Base-by-base conservation (phyloP, 2,888 invertebrate species). In the Gortyna flavago region DNA sequence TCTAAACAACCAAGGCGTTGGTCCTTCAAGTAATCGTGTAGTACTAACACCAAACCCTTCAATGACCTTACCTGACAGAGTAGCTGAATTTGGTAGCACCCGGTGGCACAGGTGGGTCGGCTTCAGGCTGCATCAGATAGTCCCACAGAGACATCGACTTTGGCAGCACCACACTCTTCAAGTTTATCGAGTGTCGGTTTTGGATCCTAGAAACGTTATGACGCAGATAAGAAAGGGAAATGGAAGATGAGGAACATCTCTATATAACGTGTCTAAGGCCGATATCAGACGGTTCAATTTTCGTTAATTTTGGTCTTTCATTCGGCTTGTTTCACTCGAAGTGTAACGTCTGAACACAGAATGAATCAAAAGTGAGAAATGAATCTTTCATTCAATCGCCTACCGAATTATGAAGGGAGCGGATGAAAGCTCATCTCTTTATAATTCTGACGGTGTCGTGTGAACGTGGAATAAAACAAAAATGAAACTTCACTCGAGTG, bases 61-160 rank as follows among this genome's bases (percentile, higher is more conserved):
- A 54, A 35, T 18, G 18, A 38, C 13, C 21, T 69, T n/a, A 97
- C 97, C 98, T 97, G 57, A 97, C 97, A 0, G 98, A 98, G 89
- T 98, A 97, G 83, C 98, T 98, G 90, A 98, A 97, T 91, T 98
- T 98, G 1, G 98, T 98, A 13, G 98, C 97, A 13, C 98, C 98
- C 2, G 98, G 97, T 1, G 98, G 98, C 64, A 98, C 98, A 0
- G 98, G 98, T 9, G 98, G 97, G 88, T 98, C 97, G 0, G 94
- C 93, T 75, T 96, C 95, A 0, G 96, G 93, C 67, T 91, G 90
- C 95, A 95, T 94, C 82, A 97, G 83, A 35, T 92, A 91, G 25
- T 95, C 92, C 95, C 95, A 95, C 11, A 96, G 75, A 1, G 91
- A 88, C 72, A 83, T 86, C 0, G 93, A 92, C 79, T 93, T 94